Evolutionary conservation across 1,140 invertebrate genomes (phyloP), one percentile per base, ranked within the genome.

Genomic region (Ridgeia piscesae): DNA sequence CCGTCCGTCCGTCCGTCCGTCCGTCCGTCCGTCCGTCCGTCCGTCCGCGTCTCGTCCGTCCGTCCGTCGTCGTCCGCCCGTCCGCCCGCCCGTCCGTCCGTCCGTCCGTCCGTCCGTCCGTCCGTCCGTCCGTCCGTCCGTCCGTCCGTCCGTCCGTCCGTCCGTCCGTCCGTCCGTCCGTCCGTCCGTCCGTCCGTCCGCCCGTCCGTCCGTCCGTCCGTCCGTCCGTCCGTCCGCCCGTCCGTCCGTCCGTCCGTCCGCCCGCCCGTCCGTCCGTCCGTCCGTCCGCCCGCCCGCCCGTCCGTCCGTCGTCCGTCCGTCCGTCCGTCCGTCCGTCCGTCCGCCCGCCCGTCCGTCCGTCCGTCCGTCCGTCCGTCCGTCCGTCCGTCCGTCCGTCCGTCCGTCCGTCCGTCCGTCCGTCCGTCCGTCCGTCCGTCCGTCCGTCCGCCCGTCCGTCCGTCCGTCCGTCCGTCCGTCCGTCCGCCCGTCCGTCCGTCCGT

Each of bases 221-320:
- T 77, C 58, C 58, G 58, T 77, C 58, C 58, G 58, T 77, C 58
- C 58, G 58, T 77, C 58, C 58, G 58, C 27, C 58, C 58, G 58
- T 77, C 58, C 58, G 58, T 77, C 58, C 58, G 58, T 77, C 58
- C 8, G n/a, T 77, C 17, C 58, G 58, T 77, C 58, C 58, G 58
- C 27, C 58, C 58, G 58, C 27, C 58, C 58, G 58, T 77, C 58
- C 58, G 58, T 77, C 58, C 58, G 58, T 77, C 58, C 58, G 58
- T 77, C 58, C 58, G 58, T 77, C 58, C 58, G 58, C 27, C 58
- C 58, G 58, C 27, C 58, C 58, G 58, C 27, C 58, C 58, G 58
- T 77, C 58, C 58, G 58, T 77, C 58, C n/a, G n/a, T n/a, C 58
- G 58, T 77, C 58, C 58, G 58, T 77, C 58, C 58, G 58, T 77